Evolutionary conservation across 2,113 vertebrate genomes (phyloP).

Genomic region (Bufo gargarizans): DNA sequence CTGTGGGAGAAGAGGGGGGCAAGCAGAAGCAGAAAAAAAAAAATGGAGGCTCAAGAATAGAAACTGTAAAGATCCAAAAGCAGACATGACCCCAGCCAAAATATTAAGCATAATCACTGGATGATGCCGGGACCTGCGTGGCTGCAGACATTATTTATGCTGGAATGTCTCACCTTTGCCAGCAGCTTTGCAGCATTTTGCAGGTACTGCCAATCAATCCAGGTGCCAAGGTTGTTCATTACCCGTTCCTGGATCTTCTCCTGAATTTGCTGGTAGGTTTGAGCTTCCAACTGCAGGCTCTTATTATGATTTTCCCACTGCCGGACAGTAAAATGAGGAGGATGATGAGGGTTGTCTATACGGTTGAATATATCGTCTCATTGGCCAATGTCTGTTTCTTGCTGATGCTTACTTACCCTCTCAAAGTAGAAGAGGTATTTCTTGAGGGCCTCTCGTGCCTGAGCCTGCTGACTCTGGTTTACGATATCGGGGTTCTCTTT

Average conservation of each 20-base stretch:
- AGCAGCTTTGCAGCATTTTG: slow-evolving; percentile 98
- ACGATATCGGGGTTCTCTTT: slow-evolving; percentile 99
- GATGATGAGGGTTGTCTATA: neutral
- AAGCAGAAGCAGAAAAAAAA: too few relatives aligned
- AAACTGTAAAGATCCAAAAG: too few relatives aligned
- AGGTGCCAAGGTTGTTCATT: slow-evolving; percentile 99
- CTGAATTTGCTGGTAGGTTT: slow-evolving; percentile 98
- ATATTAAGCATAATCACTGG: too few relatives aligned
- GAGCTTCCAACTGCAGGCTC: slow-evolving; percentile 96
- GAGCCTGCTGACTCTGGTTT: slow-evolving; percentile 99
- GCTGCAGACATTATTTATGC: neutral
- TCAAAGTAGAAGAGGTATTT: slow-evolving; percentile 99
- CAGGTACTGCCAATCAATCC: slow-evolving; percentile 99
- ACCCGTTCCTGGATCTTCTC: slow-evolving; percentile 99
- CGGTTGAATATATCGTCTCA: too few relatives aligned
- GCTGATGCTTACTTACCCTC: slow-evolving; percentile 80
- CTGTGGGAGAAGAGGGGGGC: too few relatives aligned
- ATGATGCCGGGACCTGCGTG: neutral
- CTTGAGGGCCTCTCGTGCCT: slow-evolving; percentile 98
- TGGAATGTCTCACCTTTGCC: slow-evolving; percentile 82
- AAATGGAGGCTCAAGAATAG: too few relatives aligned
- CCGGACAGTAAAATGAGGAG: slow-evolving; percentile 13
- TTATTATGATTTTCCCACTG: slow-evolving; percentile 99
- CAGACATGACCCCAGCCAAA: too few relatives aligned
- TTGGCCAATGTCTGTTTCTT: neutral